Evolutionary conservation across 2,113 vertebrate species (phyloP).

Genomic region (Platanista minor): DNA sequence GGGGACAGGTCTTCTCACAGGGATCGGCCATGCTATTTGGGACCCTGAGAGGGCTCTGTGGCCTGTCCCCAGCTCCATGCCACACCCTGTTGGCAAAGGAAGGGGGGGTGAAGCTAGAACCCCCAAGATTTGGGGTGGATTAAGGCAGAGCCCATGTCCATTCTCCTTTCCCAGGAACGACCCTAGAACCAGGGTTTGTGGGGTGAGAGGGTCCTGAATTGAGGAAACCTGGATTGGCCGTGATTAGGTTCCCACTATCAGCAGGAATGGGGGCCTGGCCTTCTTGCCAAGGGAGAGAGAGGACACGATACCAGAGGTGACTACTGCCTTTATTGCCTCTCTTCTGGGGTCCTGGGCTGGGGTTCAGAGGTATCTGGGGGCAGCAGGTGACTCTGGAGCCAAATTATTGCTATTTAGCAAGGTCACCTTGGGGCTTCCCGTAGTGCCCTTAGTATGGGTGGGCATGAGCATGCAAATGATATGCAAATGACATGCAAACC

Average conservation of each 20-base stretch:
- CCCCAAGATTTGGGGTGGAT: not conserved
- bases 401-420: conserved; percentile 69
- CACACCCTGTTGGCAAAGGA: no score
- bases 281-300: not conserved
- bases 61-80: not conserved
- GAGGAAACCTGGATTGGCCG: not conserved
- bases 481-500: conserved; percentile 58
- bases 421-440: conserved; percentile 31
- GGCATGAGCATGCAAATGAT: conserved; percentile 56
- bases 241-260: not conserved
- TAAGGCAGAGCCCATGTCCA: not conserved
- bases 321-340: conserved; percentile 66
- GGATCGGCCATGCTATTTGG: not conserved
- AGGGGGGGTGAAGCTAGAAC: not conserved
- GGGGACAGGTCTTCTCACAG: not conserved
- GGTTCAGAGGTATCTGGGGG: conserved; percentile 31
- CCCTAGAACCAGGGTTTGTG: not conserved
- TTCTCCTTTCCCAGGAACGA: not conserved
- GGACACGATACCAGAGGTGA: not conserved
- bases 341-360: not conserved
- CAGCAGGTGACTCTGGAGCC: conserved; percentile 46
- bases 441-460: conserved; percentile 54
- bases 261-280: fast-evolving
- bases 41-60: not conserved
- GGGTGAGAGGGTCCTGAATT: not conserved